Evolutionary conservation across 2,113 vertebrate genomes (phyloP), one percentile per base, ranked within the genome.

Genomic region (Condylura cristata): DNA sequence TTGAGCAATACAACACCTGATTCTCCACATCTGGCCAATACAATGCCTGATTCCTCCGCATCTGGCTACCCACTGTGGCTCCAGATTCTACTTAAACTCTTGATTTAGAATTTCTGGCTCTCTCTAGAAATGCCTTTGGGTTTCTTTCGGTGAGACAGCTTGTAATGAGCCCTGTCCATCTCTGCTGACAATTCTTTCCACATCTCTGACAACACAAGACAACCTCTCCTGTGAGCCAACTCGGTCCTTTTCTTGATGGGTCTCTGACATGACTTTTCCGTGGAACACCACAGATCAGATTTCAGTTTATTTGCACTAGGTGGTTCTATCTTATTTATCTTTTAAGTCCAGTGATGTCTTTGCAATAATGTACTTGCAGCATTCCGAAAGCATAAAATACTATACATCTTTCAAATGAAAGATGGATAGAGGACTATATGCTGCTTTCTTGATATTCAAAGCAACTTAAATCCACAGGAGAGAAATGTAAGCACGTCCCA

Each of bases 231-330:
- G 24, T 81, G 93, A 96, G 46, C 7, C 53, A 75, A 63, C 41
- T 92, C 41, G 87, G 78, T 79, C 51, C 48, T 34, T 63, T 61
- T 74, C 58, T 56, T 68, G 39, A 95, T 74, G 68, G 56, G 44
- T 56, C 71, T 89, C 41, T 94, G 66, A 93, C 58, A 90, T 92
- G n/a, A 70, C 37, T 81, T 81, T 88, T 93, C 28, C 61, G 41
- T 28, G 58, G 24, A 96, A 32, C 41, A 82, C 44, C 79, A 74
- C n/a, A 79, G 44, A 85, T 92, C 58, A 85, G 70, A 90, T 79
- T 97, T 93, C n/a, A 60, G 68, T 96, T 90, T 79, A 95, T 74
- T 96, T 82, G 28, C 39, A 75, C 26, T 90, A 83, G 58, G 51
- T 71, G 46, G 34, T 68, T 92, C 88, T 85, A 74, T 71, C 9